A percentile compares a stretch with the other conserved stretches of the same genome.
Evolutionary conservation across 2,797 vertebrate genomes (phyloP).

Genomic region (Falco peregrinus): DNA sequence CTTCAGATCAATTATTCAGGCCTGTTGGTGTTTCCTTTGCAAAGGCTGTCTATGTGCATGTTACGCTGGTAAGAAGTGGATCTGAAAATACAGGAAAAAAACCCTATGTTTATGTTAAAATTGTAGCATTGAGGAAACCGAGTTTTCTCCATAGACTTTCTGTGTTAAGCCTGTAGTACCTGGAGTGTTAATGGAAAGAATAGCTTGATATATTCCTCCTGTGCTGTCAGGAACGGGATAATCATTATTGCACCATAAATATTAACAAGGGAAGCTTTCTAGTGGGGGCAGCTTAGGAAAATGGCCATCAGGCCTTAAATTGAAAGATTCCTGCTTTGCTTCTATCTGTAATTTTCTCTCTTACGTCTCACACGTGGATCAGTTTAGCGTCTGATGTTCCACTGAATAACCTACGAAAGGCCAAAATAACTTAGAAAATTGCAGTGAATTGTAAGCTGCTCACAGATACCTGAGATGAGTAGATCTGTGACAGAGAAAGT

Average conservation of each 20-base stretch:
- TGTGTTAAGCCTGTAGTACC: not conserved
- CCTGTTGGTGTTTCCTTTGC: not conserved
- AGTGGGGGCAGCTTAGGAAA: not conserved
- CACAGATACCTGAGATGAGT: not conserved
- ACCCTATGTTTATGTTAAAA: not conserved
- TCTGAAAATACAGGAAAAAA: not conserved
- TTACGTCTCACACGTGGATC: not conserved
- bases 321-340: not conserved
- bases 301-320: not conserved
- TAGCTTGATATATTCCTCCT: not conserved
- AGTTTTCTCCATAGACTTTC: not conserved
- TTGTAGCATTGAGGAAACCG: not conserved
- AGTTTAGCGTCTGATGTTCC: not conserved
- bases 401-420: not conserved
- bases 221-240: not conserved
- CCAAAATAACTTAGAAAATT: not conserved
- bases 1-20: not conserved
- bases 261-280: not conserved
- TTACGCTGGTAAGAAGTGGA: not conserved
- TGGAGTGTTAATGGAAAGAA: not conserved
- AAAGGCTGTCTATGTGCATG: not conserved
- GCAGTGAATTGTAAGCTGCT: not conserved
- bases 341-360: not conserved
- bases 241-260: not conserved
- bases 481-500: not conserved